A percentile compares a stretch with the other conserved stretches of the same genome.
Evolutionary conservation across 2,113 vertebrate species (phyloP).

Genomic region (Quiscalus mexicanus): DNA sequence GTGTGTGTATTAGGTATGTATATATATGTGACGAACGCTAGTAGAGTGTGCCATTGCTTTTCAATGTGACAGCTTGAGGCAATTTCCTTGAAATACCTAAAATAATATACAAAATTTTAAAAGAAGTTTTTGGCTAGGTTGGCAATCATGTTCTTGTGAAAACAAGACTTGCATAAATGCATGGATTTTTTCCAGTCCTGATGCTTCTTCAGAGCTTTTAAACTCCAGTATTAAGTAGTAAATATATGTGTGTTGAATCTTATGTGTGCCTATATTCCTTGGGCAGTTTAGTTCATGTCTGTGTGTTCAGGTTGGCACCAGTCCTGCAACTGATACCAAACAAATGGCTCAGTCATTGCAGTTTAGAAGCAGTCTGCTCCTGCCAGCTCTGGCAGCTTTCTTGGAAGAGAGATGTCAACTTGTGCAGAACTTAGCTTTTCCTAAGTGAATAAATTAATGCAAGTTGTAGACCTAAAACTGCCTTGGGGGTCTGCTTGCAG

Average conservation of each 20-base stretch:
- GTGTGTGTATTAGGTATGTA: rapidly evolving
- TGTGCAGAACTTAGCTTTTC: not conserved
- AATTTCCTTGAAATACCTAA: not conserved
- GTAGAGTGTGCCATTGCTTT: not conserved
- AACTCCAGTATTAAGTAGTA: not conserved
- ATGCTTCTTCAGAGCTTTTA: not conserved
- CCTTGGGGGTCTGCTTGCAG: not conserved
- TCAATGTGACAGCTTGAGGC: not conserved
- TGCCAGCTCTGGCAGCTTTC: not conserved
- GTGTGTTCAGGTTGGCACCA: not conserved
- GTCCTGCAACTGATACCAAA: not conserved
- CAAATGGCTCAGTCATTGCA: not conserved
- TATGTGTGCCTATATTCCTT: not conserved
- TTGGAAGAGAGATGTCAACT: not conserved
- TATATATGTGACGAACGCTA: not conserved
- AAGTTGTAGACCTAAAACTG: not conserved
- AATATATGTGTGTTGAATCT: not conserved
- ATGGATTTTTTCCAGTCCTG: not conserved
- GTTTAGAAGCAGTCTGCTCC: not conserved
- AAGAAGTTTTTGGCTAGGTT: not conserved
- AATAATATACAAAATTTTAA: not conserved
- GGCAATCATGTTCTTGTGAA: not conserved
- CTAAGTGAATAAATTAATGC: not conserved
- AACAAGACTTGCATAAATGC: not conserved
- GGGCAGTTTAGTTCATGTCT: not conserved